A percentile compares a stretch with the other conserved stretches of the same genome.
These are phyloP conservation scores for Phaonia tiefii DNA, from an alignment of 2,888 invertebrate genomes.

Conservation along the genomic window DNA sequence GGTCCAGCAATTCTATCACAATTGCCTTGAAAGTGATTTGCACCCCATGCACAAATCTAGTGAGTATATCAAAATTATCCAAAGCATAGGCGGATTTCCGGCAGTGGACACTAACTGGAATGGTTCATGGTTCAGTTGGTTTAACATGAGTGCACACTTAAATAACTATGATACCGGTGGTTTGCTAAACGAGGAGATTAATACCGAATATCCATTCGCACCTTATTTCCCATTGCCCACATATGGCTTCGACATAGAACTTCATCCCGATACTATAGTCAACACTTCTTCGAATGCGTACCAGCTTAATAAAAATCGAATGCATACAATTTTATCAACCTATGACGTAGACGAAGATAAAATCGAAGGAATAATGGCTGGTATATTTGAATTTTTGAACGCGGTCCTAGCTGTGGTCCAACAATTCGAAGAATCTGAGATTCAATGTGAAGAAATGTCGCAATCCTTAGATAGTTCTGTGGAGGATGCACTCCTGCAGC, in stretches of 20 bases:
- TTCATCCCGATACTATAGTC: slow-evolving; percentile 74
- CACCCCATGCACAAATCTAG: slow-evolving; percentile 72
- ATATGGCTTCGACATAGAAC: slow-evolving; percentile 75
- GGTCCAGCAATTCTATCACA: slow-evolving; percentile 73
- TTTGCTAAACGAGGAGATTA: slow-evolving; percentile 72
- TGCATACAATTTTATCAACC: slow-evolving; percentile 72
- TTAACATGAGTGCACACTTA: slow-evolving; percentile 77
- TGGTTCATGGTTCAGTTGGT: slow-evolving; percentile 75
- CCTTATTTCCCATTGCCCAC: slow-evolving; percentile 75
- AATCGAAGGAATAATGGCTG: slow-evolving; percentile 68
- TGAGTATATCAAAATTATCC: slow-evolving; percentile 74
- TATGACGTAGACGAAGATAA: slow-evolving; percentile 71
- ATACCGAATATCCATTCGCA: slow-evolving; percentile 72
- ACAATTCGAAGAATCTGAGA: slow-evolving; percentile 67
- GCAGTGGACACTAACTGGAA: slow-evolving; percentile 74
- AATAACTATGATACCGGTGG: slow-evolving; percentile 72
- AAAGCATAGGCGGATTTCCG: slow-evolving; percentile 77
- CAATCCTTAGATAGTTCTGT: not conserved
- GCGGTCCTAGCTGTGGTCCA: slow-evolving; percentile 69
- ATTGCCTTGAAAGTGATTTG: slow-evolving; percentile 73
- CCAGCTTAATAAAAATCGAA: slow-evolving; percentile 72
- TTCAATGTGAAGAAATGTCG: slow-evolving; percentile 62
- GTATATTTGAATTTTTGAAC: slow-evolving; percentile 73
- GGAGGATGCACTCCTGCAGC: slow-evolving; percentile 54
- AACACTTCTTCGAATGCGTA: slow-evolving; percentile 73